phyloP scores from a whole-genome alignment of 2,888 invertebrate genomes.

The Ashinkailepas kermadecensis region DNA sequence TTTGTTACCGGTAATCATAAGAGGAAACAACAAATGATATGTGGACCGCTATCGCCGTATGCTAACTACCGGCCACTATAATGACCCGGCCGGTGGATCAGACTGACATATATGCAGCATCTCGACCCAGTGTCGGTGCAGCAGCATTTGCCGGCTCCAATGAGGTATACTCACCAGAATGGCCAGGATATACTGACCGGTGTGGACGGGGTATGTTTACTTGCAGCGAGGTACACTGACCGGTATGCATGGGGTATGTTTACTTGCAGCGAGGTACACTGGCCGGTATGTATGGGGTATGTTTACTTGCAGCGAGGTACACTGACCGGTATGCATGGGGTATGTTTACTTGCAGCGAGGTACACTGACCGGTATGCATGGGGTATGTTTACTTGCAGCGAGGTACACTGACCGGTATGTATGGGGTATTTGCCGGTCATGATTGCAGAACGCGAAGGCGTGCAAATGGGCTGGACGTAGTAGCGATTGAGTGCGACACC shows the following conservation, averaged over 20 bases:
- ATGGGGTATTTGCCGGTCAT: conserved; percentile 45
- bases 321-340: neutral
- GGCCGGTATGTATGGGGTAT: conserved; percentile 43
- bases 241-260: conserved; percentile 43
- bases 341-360: too few species aligned
- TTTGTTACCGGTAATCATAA: too few species aligned
- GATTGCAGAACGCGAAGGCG: conserved; percentile 43
- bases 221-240: too few species aligned
- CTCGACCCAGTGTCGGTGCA: too few species aligned
- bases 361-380: neutral
- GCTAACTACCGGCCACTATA: too few species aligned
- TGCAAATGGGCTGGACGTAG: conserved; percentile 45
- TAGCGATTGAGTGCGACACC: conserved; percentile 70
- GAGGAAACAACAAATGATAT: too few species aligned
- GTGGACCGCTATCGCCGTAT: too few species aligned
- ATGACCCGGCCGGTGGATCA: too few species aligned
- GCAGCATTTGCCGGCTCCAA: too few species aligned
- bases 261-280: neutral
- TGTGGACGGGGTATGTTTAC: neutral
- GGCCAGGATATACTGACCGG: neutral
- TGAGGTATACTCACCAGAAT: too few species aligned
- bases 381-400: too few species aligned
- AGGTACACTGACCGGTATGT: conserved; percentile 36
- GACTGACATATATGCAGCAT: too few species aligned
- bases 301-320: neutral